Conservation (phyloP, 1,140 invertebrate genomes). For the Polypedilum vanderplanki region DNA sequence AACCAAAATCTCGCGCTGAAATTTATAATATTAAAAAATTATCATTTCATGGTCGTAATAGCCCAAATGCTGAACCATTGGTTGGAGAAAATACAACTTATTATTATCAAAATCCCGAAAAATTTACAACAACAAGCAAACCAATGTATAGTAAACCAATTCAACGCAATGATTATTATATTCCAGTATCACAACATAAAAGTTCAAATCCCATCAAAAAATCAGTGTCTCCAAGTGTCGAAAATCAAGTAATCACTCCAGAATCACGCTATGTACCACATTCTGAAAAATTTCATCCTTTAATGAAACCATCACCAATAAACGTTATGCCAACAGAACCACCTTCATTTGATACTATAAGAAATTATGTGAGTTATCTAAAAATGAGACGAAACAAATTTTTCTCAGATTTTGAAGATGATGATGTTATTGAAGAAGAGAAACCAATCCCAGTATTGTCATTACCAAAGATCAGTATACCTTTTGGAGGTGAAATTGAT, state of each 20-base stretch:
- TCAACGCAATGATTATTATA: not conserved
- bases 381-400: constrained; percentile 13
- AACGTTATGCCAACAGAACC: not conserved
- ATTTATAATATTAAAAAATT: not conserved
- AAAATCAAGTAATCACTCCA: not conserved
- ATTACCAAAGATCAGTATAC: not conserved
- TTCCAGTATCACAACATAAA: not conserved
- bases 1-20: not conserved
- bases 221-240: not conserved
- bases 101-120: not conserved
- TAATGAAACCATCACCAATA: constrained; percentile 11
- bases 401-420: not conserved
- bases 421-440: not conserved
- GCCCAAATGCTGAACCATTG: not conserved
- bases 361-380: not conserved
- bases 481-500: constrained; percentile 15
- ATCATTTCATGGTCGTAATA: not conserved
- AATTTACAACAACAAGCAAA: not conserved
- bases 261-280: not conserved
- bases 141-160: not conserved
- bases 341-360: not conserved
- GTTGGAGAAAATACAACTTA: not conserved
- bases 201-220: not conserved
- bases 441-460: not conserved
- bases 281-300: not conserved